Evolutionary conservation across 2,113 vertebrate genomes (phyloP), one percentile per base, ranked within the genome.

Genomic region (Zapus hudsonius): DNA sequence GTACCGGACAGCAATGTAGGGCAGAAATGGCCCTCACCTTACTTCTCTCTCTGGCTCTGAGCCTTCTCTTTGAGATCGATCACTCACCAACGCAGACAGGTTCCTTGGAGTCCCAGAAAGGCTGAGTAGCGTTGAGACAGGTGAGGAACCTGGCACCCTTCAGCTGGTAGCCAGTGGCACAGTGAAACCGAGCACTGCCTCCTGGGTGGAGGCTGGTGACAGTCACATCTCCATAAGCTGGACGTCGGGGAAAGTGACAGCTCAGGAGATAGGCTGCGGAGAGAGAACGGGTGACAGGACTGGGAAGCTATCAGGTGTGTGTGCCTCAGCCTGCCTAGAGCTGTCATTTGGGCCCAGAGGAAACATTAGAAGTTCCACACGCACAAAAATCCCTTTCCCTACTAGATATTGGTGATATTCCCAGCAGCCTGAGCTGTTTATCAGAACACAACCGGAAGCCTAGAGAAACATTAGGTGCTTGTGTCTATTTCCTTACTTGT

Each of bases 191-290:
- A 36, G 99, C 99, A 0, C 98, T 98, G 36, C 99, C 99, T 0
- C 98, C 98, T 0, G 99, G 98, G 83, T 99, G 99, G 73, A 99
- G 98, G 93, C 99, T 99, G 97, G 98, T 99, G 94, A 99, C 99
- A 0, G 99, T 98, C 10, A 99, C 98, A 19, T 99, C 98, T 22
- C 99, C 99, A 0, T 98, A 99, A 52, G 98, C 97, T 0, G 99
- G 99, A 55, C 97, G 98, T 4, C 83, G 95, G 0, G 99, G 99
- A 96, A 99, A 99, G 69, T 97, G 97, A 83, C 99, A 99, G 98
- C 99, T 99, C 96, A 99, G 95, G 87, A 99, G 93, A 80, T 99
- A 99, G 75, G 99, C 99, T 99, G 97, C 11, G 90, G 79, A 88
- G 88, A 91, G 42, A 93, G 42, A 92, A 79, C 20, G 13, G 29